Base-by-base conservation (phyloP, 2,888 invertebrate species). In the Ariolimax columbianus region DNA sequence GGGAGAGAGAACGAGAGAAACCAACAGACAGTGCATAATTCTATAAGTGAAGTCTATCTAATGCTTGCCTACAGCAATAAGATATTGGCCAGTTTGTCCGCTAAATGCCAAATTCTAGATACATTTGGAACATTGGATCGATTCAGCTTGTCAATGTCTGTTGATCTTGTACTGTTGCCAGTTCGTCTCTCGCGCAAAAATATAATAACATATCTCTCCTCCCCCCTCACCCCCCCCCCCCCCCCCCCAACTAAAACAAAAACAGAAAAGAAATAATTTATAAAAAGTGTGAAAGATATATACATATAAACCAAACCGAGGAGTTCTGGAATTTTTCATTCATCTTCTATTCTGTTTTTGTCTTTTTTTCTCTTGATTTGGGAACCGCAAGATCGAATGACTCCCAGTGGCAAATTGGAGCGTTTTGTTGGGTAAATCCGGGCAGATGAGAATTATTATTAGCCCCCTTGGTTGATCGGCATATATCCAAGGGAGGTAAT, bases 391-490 rank as follows among this genome's bases (percentile, higher is more conserved):
- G 77, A 77, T 77, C 23, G 77, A 77, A 59, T 38, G 59, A 17
- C 77, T n/a, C 59, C 77, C 59, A 9, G 33, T 36, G 77, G 77
- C 77, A 36, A 55, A 77, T 33, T 77, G 36, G 59, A 55, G 19
- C 55, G 59, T 77, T 77, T n/a, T 77, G 77, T 77, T 55, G 77
- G 59, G 36, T 23, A 55, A 36, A 59, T 59, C 59, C 38, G 40
- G 77, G 59, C 77, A 77, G 55, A 59, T 77, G 77, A 77, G 55
- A 77, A 77, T 77, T 77, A 77, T 77, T 77, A 77, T 59, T 77
- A 77, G n/a, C 77, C 59, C 77, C 77, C 77, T 77, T 77, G 38
- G 77, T 43, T 59, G 77, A 36, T 9, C 4, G 55, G 59, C 7
- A 33, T 59, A 77, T 59, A 38, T 77, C 77, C 77, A 77, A 77